These are phyloP conservation scores for Cuniculus paca DNA, from an alignment of 2,797 vertebrate genomes.

Conservation along the genomic window DNA sequence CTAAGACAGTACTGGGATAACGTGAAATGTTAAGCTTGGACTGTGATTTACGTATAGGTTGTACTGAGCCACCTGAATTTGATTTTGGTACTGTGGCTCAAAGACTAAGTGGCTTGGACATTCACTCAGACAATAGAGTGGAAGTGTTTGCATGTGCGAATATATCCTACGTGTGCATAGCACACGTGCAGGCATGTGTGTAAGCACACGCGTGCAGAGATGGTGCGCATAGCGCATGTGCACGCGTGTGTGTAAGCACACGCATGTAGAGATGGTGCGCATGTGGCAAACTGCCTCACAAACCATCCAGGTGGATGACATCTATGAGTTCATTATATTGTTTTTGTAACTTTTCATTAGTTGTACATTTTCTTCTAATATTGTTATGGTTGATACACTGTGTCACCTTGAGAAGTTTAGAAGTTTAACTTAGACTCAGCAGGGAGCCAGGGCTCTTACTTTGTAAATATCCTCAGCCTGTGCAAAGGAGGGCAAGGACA, in stretches of 20 bases:
- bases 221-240: no score
- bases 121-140: background rate
- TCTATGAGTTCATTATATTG: background rate
- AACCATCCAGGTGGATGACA: background rate
- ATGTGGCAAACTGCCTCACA: background rate
- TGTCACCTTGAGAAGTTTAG: no score
- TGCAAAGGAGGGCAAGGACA: no score
- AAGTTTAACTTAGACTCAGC: no score
- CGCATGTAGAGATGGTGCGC: background rate
- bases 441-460: no score
- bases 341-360: background rate
- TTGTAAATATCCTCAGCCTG: no score
- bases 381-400: no score
- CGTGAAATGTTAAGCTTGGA: fast-evolving
- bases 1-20: background rate
- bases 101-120: background rate
- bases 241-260: background rate
- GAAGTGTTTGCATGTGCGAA: background rate
- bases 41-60: background rate
- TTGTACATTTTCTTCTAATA: background rate
- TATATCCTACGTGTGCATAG: background rate
- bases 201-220: no score
- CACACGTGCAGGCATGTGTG: background rate
- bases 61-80: background rate
- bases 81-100: no score